Percentiles rank a stretch among this genome's conserved stretches.
phyloP scores from a whole-genome alignment of 1,140 invertebrate species.

The Aphelenchoides fujianensis region DNA sequence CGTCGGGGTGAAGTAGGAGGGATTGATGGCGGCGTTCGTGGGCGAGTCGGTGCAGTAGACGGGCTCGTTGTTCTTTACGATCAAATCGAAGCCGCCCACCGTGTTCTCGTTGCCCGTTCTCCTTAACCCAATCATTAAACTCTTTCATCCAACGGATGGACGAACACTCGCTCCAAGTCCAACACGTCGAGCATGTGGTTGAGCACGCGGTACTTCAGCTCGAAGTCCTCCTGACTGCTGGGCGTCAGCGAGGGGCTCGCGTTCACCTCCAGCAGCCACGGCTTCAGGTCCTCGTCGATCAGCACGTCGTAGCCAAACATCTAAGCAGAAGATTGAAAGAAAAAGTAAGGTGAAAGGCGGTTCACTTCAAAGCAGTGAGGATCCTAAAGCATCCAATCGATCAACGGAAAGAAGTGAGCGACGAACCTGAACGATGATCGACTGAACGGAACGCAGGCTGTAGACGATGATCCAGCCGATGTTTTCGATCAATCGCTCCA shows the following conservation, averaged over 20 bases:
- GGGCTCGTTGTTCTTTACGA: constrained; percentile 43
- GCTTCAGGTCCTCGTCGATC: constrained; percentile 64
- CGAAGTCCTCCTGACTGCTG: constrained; percentile 66
- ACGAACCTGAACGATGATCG: constrained; percentile 65
- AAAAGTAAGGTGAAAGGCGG: too few species aligned
- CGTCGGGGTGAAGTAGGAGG: constrained; percentile 31
- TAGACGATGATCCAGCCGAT: constrained; percentile 66
- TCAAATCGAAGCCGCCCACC: constrained; percentile 50
- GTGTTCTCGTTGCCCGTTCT: constrained; percentile 38
- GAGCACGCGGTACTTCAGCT: constrained; percentile 65
- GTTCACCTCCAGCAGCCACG: constrained; percentile 63
- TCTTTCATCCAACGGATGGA: too few species aligned
- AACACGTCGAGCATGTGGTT: constrained; percentile 66
- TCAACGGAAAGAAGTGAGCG: neutral
- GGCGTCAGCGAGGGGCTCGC: constrained; percentile 67
- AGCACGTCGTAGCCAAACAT: constrained; percentile 67
- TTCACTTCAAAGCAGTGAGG: constrained; percentile 67
- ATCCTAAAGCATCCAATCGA: constrained; percentile 65
- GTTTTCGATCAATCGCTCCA: constrained; percentile 61
- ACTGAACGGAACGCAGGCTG: constrained; percentile 62
- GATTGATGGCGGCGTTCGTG: constrained; percentile 29
- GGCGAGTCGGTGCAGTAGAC: constrained; percentile 32
- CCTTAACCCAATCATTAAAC: constrained; percentile 26
- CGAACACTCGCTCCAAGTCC: constrained; percentile 65
- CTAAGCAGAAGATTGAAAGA: too few species aligned